Conservation (phyloP, 1,140 invertebrate species). For the Hypsibius dujardini region DNA sequence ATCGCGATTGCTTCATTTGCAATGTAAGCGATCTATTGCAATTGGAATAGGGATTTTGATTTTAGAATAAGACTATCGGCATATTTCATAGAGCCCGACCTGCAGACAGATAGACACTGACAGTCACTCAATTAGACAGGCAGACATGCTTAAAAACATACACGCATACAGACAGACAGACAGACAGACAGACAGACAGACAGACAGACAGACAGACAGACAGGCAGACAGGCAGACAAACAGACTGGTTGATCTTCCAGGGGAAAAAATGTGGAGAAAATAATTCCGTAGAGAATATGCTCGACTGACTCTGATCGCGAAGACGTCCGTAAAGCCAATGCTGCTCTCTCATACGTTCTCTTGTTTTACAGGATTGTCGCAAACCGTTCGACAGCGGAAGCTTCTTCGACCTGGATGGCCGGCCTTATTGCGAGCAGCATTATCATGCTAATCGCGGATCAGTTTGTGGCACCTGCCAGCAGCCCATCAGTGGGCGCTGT, state of each 20-base stretch:
- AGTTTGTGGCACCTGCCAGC: slow-evolving; percentile 86
- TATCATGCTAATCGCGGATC: slow-evolving; percentile 91
- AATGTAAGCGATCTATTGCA: slow-evolving; percentile 9
- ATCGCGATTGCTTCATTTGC: slow-evolving; percentile 7
- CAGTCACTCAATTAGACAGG: background rate
- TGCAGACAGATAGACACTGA: background rate
- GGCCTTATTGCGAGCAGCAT: slow-evolving; percentile 92
- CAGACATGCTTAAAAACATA: background rate
- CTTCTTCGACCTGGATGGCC: slow-evolving; percentile 57
- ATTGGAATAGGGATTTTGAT: background rate
- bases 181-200: background rate
- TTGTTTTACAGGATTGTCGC: background rate
- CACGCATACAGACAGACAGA: background rate
- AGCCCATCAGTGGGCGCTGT: slow-evolving; percentile 83
- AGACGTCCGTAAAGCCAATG: too few relatives aligned
- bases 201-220: background rate
- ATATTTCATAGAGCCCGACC: too few relatives aligned
- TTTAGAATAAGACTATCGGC: too few relatives aligned
- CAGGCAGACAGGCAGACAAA: background rate
- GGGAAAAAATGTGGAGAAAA: background rate
- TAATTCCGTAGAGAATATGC: too few relatives aligned
- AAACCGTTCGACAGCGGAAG: slow-evolving; percentile 4
- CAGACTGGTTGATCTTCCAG: background rate
- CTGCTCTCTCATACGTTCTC: background rate
- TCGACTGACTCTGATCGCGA: too few relatives aligned